Base-by-base conservation (phyloP, 2,888 invertebrate species). In the Pyrrhosoma nymphula region DNA sequence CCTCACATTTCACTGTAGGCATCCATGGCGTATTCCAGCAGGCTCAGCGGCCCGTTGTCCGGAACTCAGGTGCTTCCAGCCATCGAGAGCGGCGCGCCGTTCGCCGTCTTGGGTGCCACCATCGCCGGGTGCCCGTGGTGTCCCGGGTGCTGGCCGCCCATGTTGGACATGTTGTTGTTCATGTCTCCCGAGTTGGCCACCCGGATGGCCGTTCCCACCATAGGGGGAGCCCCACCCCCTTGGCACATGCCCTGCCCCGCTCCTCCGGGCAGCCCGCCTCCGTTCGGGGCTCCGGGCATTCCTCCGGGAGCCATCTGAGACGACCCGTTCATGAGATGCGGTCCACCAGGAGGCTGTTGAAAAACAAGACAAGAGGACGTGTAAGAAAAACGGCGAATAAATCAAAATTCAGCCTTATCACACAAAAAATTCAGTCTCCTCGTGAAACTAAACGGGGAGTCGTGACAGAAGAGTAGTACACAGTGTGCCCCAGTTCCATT, bases 101-200 rank as follows among this genome's bases (percentile, higher is more conserved):
- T 39, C 47, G 69, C 93, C 91, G 91, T n/a, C 90, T 95, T 90
- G 55, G 95, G 95, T 35, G 90, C 69, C 91, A 75, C 95, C 97
- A 90, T 95, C 95, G 93, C 95, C 96, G 95, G 97, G 96, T 96
- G 97, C 55, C 95, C 95, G 93, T 96, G 96, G 69, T 96, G 97
- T 56, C 97, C 96, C 88, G 97, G 97, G 30, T 93, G 93, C n/a
- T 56, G 93, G 0, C 93, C 93, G 63, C 93, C 93, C 93, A 93
- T 93, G 93, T 93, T 93, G 75, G 98, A 98, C 98, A 98, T 98
- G 97, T 98, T 98, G 97, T 98, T 98, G 97, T 98, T 98, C 96
- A 98, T 97, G 96, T 98, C 98, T n/a, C 98, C 98, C 95, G 98
- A 97, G 69, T 90, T 88, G 12, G 69, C 90, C 26, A 88, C 95